phyloP scores from a whole-genome alignment of 1,140 invertebrate genomes.

The Atta texana region DNA sequence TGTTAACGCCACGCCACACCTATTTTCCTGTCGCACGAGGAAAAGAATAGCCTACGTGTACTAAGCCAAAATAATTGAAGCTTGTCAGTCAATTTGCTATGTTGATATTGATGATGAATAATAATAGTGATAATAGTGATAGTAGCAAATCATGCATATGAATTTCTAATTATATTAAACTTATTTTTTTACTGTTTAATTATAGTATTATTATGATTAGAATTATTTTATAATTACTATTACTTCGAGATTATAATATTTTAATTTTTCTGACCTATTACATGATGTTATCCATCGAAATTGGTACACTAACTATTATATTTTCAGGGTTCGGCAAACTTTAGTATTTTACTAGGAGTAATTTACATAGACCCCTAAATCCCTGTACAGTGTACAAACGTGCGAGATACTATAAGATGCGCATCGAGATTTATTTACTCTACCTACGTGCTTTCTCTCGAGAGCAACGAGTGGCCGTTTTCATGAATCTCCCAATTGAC shows the following conservation, averaged over 20 bases:
- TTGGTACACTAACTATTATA: background rate
- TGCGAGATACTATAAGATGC: slow-evolving; percentile 27
- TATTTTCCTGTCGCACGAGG: slow-evolving; percentile 34
- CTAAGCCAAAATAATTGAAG: slow-evolving; percentile 6
- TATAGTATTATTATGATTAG: background rate
- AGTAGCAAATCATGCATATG: background rate
- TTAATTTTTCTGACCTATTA: background rate
- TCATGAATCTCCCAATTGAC: slow-evolving; percentile 41
- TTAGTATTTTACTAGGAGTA: background rate
- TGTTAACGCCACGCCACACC: slow-evolving; percentile 13
- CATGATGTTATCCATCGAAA: background rate
- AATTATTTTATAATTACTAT: slow-evolving; percentile 4
- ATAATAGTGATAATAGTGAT: background rate
- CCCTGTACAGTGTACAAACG: background rate
- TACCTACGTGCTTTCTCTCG: slow-evolving; percentile 37
- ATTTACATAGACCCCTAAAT: slow-evolving; percentile 44
- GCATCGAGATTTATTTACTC: slow-evolving; percentile 54
- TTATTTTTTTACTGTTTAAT: background rate
- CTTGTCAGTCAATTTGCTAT: background rate
- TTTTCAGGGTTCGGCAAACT: background rate
- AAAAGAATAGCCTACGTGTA: background rate
- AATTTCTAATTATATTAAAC: background rate
- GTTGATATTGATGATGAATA: slow-evolving; percentile 14
- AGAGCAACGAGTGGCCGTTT: slow-evolving; percentile 19
- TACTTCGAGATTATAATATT: background rate